A percentile compares a stretch with the other conserved stretches of the same genome.
phyloP scores from a whole-genome alignment of 2,888 invertebrate species.

The Ennomos fuscantarius region DNA sequence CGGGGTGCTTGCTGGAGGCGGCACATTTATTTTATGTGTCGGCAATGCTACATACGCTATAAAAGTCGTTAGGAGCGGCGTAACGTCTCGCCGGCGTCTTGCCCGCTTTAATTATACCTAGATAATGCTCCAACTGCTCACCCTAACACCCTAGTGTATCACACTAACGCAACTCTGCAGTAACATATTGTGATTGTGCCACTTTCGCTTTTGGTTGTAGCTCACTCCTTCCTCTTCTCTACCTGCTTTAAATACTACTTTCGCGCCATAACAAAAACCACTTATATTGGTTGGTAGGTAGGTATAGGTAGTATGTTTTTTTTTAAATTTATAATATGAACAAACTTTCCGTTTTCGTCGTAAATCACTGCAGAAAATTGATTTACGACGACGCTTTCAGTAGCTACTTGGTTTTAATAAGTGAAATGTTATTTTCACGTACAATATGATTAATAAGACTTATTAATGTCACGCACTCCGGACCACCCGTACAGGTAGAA shows the following conservation, averaged over 20 bases:
- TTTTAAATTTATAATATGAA: conserved; percentile 44
- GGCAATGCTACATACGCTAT: conserved; percentile 85
- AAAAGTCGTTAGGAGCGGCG: conserved; percentile 84
- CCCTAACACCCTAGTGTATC: conserved; percentile 56
- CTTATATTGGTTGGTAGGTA: no score
- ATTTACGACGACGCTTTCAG: conserved; percentile 73
- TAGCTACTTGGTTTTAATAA: conserved; percentile 65
- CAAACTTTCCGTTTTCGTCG: conserved; percentile 59
- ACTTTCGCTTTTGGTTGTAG: conserved; percentile 63
- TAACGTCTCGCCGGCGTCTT: conserved; percentile 83
- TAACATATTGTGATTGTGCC: conserved; percentile 60
- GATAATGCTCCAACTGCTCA: conserved; percentile 75
- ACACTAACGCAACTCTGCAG: conserved; percentile 76
- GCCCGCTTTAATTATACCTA: conserved; percentile 82
- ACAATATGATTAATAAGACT: conserved; percentile 27
- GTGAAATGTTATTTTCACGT: conserved; percentile 55
- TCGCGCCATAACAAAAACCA: conserved; percentile 49
- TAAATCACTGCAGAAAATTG: conserved; percentile 74
- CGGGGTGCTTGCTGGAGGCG: conserved; percentile 70
- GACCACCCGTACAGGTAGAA: conserved; percentile 5
- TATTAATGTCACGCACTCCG: conserved; percentile 12
- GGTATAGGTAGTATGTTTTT: no score
- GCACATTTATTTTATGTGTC: conserved; percentile 84
- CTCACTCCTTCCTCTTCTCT: conserved; percentile 38
- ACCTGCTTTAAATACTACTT: conserved; percentile 50